Evolutionary conservation across 2,113 vertebrate genomes (phyloP), one percentile per base, ranked within the genome.

Genomic region (Perognathus longimembris): DNA sequence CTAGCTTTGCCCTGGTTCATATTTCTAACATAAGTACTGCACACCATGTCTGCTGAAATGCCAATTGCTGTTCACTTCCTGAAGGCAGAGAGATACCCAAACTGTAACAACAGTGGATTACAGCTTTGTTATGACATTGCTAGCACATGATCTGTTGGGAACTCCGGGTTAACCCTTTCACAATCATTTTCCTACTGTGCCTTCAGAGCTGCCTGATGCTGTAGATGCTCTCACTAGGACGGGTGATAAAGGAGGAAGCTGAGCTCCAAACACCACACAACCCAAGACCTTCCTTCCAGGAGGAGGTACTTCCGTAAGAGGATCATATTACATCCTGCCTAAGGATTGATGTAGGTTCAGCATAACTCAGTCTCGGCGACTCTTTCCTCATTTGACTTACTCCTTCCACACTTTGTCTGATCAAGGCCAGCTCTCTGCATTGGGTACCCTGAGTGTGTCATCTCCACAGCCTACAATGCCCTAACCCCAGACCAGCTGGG

Each of bases 31-130:
- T 3, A 70, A 88, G 10, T 40, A 11, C 40, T 6, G 4, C 5
- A 28, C 0, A 2, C 69, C 9, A 5, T 7, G 6, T 34, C n/a
- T 74, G 38, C 69, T 34, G 21, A 6, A 5, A 10, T 1, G 5
- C 61, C 66, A 40, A 22, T 17, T 26, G 15, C 57, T 2, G 1
- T 61, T 70, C 7, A 26, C 30, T 4, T 61, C 59, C 0, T 1
- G 42, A 34, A 66, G 78, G 61, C 76, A 21, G 11, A 15, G 34
- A 78, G 11, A 26, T 21, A 15, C 18, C 71, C 54, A 10, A 32
- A 21, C 7, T 34, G 3, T 4, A 26, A 69, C 21, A 34, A 20
- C 6, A 32, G 36, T 2, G 40, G 42, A 18, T 30, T 22, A 34
- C 34, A 77, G 24, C 61, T 26, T 3, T 7, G 4, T 22, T 20